Evolutionary conservation across 30 jellyfish, hydroid and myxozoan genomes (phyloP).

Genomic region (Aurelia coerulea): DNA sequence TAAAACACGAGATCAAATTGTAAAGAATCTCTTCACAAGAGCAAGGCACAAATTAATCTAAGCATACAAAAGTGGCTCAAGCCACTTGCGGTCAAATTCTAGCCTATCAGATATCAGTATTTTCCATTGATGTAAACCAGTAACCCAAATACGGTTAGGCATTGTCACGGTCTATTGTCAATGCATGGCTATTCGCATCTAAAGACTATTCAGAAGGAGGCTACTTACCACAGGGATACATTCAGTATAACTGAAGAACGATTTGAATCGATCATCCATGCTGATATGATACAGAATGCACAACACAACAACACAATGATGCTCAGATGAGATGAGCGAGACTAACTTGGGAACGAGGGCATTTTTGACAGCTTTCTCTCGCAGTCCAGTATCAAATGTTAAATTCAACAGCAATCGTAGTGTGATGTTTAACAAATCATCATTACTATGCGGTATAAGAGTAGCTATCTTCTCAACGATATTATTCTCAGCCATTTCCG

Average conservation of each 20-base stretch:
- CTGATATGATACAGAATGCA: conserved; percentile 97
- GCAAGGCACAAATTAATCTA: no score
- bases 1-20: no score
- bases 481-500: conserved; percentile 79
- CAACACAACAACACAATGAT: conserved; percentile 87
- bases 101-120: no score
- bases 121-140: no score
- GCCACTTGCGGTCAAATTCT: no score
- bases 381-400: conserved; percentile 83
- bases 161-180: no score
- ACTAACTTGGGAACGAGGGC: conserved; percentile 97
- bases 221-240: conserved; percentile 98
- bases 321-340: conserved; percentile 70
- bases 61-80: no score
- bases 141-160: no score
- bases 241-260: conserved; percentile 97
- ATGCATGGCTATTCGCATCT: no score
- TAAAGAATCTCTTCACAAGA: no score
- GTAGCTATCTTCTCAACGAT: conserved; percentile 77
- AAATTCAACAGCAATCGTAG: conserved; percentile 86
- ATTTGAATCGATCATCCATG: conserved; percentile 94
- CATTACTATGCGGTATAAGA: conserved; percentile 85
- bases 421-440: conserved; percentile 85
- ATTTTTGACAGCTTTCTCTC: conserved; percentile 92
- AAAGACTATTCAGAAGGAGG: no score